Conservation (phyloP, 2,797 vertebrate species). For the Mormyrus hasselquistii region DNA sequence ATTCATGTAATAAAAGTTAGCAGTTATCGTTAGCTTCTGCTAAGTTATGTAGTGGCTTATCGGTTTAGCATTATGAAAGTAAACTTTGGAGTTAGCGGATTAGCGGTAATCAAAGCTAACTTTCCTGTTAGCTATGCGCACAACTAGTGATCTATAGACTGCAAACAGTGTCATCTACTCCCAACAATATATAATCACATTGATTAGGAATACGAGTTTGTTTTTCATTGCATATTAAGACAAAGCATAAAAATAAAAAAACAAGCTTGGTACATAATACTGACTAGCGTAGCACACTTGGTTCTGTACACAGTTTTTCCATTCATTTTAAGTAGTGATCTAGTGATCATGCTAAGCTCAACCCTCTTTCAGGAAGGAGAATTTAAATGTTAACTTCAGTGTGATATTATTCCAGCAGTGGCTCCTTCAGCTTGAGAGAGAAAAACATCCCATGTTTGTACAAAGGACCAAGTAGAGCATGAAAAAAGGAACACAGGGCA, state of each 20-base stretch:
- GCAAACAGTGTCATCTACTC: background rate
- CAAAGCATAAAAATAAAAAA: background rate
- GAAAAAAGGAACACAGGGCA: background rate
- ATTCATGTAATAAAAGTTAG: background rate
- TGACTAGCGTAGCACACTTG: background rate
- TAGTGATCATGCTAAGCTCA: background rate
- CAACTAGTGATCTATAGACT: background rate
- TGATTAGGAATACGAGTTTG: background rate
- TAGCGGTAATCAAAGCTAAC: background rate
- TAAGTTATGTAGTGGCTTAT: background rate
- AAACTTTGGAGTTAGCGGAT: background rate
- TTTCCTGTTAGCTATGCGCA: background rate
- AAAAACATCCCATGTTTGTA: background rate
- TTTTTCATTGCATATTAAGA: background rate
- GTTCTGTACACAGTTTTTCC: background rate
- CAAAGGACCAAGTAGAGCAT: constrained; percentile 17
- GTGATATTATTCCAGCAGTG: background rate
- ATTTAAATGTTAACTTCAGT: background rate
- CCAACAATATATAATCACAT: background rate
- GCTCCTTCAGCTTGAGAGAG: background rate
- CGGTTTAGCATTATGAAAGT: background rate
- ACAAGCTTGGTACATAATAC: background rate
- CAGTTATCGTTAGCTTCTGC: background rate
- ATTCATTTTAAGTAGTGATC: background rate
- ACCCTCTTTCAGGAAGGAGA: background rate